Percentiles rank a stretch among this genome's conserved stretches.
These are phyloP conservation scores for Centropus unirufus DNA, from an alignment of 2,113 vertebrate genomes.

Conservation along the genomic window DNA sequence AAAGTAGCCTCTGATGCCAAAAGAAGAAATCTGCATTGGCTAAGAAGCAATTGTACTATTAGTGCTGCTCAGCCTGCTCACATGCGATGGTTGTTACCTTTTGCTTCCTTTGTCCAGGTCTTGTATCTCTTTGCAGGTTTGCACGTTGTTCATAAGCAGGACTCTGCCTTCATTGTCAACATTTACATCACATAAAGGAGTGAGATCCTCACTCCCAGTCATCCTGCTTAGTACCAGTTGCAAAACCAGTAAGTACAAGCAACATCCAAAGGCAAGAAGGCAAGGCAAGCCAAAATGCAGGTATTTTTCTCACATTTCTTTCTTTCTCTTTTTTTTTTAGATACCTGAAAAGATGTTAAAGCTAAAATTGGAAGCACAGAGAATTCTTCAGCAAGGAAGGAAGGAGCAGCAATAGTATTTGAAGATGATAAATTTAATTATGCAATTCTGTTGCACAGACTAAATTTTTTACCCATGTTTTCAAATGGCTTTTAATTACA, in stretches of 20 bases:
- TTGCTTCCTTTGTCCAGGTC: neutral
- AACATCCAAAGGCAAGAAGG: neutral
- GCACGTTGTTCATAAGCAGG: neutral
- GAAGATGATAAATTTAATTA: neutral
- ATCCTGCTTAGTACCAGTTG: no score
- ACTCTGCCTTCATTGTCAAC: neutral
- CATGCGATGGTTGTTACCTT: fast-evolving
- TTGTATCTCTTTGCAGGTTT: neutral
- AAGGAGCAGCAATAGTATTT: neutral
- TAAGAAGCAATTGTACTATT: neutral
- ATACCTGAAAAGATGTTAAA: neutral
- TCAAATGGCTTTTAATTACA: neutral
- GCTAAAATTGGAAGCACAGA: neutral
- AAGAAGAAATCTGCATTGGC: neutral
- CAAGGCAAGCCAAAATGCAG: neutral
- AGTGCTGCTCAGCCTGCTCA: neutral
- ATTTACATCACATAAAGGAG: fast-evolving
- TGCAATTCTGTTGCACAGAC: neutral
- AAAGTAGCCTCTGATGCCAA: neutral
- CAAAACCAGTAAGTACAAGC: neutral
- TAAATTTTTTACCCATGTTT: neutral
- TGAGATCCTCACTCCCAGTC: neutral
- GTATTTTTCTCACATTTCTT: neutral
- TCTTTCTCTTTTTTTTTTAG: neutral
- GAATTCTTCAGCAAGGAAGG: neutral